Base-by-base conservation (phyloP, 2,888 invertebrate genomes). In the Drosophila quinaria region DNA sequence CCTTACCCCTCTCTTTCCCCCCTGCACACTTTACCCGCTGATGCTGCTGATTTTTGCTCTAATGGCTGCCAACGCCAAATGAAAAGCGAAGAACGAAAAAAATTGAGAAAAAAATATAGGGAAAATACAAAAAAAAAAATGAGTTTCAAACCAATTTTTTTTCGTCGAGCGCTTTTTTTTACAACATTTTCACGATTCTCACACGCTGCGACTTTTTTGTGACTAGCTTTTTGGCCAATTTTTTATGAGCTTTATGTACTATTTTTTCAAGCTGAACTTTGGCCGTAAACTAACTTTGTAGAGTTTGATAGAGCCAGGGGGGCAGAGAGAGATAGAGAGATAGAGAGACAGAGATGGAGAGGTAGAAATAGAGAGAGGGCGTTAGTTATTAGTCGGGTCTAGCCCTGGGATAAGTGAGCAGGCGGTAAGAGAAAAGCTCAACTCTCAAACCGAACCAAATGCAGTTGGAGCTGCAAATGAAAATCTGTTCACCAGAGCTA, bases 41-140 rank as follows among this genome's bases (percentile, higher is more conserved):
- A 65, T 78, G 81, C 82, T 89, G 85, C 81, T 89, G 89, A 87
- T 89, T 89, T 87, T 89, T 87, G 60, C 75, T 76, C 89, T 87
- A 87, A 87, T 87, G 87, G 89, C 76, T 87, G 74, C 79, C 84
- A 84, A 76, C 83, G 86, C 74, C 85, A 78, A 84, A 88, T 85
- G 80, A 88, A 86, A 86, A 86, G 78, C 87, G 71, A 73, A 83
- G 62, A 77, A 56, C 50, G 19, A 41, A 50, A 70, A 81, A 74
- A 78, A 73, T 58, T 58, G 35, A 22, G 42, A 81, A 79, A 80
- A 74, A 56, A 61, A 15, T 29, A n/a, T 4, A 69, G 13, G 9
- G 37, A 29, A 25, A 78, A 78, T 33, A 55, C 49, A 83, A 81
- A 81, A 79, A 70, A 63, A 81, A 80, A 70, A 61, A 70, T 78